These are phyloP conservation scores for Heliconius erato DNA, from an alignment of 2,888 invertebrate genomes.

Conservation along the genomic window DNA sequence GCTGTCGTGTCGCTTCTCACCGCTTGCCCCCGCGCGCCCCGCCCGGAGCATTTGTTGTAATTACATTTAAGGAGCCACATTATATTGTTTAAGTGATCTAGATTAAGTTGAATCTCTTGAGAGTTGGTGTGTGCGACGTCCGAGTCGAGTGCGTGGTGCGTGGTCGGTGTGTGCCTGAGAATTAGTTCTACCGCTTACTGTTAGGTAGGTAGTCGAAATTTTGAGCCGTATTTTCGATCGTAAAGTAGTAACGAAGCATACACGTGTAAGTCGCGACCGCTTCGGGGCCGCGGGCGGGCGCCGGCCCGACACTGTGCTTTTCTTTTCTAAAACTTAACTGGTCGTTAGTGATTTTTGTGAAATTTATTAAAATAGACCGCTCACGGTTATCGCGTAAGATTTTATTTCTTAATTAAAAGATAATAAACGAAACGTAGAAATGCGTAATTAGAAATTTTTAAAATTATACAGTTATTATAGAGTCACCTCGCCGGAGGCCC, in stretches of 20 bases:
- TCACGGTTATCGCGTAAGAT: conserved; percentile 85
- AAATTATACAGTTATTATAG: conserved; percentile 86
- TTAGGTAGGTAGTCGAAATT: conserved; percentile 86
- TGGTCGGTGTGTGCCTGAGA: conserved; percentile 80
- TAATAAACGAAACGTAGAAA: conserved; percentile 86
- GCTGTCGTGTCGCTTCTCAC: conserved; percentile 83
- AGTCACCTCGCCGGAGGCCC: conserved; percentile 76
- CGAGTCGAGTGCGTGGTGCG: conserved; percentile 78
- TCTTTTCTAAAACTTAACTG: conserved; percentile 80
- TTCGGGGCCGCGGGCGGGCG: conserved; percentile 56
- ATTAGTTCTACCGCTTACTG: conserved; percentile 85
- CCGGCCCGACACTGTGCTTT: conserved; percentile 73
- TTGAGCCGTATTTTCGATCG: conserved; percentile 84
- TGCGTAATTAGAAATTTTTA: conserved; percentile 86
- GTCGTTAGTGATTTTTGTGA: conserved; percentile 83
- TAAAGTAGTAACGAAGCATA: conserved; percentile 82
- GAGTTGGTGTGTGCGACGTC: conserved; percentile 80
- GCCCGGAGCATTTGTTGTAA: conserved; percentile 85
- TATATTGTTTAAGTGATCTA: conserved; percentile 84
- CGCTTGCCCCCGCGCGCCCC: conserved; percentile 67
- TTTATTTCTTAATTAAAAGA: conserved; percentile 86
- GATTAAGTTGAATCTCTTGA: conserved; percentile 82
- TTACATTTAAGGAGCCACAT: conserved; percentile 84
- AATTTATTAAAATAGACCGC: conserved; percentile 85
- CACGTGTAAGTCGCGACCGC: conserved; percentile 73